Base-by-base conservation (phyloP, 2,113 vertebrate species). In the Coptodon bakossiorum region DNA sequence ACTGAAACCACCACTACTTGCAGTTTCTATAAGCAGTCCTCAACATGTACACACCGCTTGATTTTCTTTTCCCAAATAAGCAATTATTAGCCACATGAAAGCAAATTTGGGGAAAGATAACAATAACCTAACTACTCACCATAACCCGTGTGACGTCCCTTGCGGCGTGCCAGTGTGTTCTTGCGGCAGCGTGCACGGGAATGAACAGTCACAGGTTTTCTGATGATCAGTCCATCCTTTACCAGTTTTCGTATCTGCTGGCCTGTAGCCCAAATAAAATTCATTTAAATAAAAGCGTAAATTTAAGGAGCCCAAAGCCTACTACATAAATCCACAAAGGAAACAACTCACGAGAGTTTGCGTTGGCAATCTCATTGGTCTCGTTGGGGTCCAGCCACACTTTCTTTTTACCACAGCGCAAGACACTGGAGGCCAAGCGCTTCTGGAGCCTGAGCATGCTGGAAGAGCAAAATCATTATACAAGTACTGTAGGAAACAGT, bases 371-470 rank as follows among this genome's bases (percentile, higher is more conserved):
- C 95, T 99, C 98, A 19, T 99, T 99, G 88, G 98, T 99, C 86
- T 99, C 98, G 1, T 99, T 99, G 83, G 98, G 98, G 85, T 99
- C 98, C 89, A 99, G 92, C 98, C 98, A 99, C 68, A 99, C 98
- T 89, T 99, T 99, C 95, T 98, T 98, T 89, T 99, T 99, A 83
- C 98, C 98, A 84, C 98, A 99, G 96, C 98, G 97, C 90, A 99
- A 93, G 12, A 99, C 98, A 89, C 98, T 99, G 93, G 98, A 98
- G 59, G 98, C 98, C 93, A 99, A 92, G 94, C 98, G 96, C 97
- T 99, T 99, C 95, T 99, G 98, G 68, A 99, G 98, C 97, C 98
- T 97, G 94, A 98, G 97, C 97, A 99, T 98, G 94, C 97, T 98
- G 91, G 3, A 19, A 0, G 29, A 40, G 59, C 12, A 83, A 14